Evolutionary conservation across 1,140 invertebrate species (phyloP), one percentile per base, ranked within the genome.

Genomic region (Venustaconcha ellipsiformis): DNA sequence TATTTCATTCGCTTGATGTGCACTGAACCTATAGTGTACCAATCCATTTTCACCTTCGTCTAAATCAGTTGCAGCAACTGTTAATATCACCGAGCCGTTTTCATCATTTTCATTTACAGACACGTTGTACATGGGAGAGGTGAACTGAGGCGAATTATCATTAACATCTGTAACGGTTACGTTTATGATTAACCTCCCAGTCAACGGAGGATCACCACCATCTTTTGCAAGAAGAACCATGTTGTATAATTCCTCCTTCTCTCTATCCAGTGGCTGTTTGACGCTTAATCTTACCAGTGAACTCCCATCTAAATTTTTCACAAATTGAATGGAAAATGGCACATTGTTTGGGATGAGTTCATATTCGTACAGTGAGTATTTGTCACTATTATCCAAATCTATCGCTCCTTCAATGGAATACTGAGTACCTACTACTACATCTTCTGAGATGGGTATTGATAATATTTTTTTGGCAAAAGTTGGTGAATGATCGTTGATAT

Each of bases 401-500:
- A 78, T 84, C 70, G 79, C 87, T 56, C 77, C 83, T 66, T 72
- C 83, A 63, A 87, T 95, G 94, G 37, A 90, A 0, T 95, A 94
- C 89, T 96, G 95, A 23, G 94, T 91, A 0, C 83, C 82, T n/a
- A 86, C 78, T 18, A 81, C 69, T 13, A 84, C 80, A 8, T 83
- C 82, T 93, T 94, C 89, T 1, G 84, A 78, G 23, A 88, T 82
- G 18, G 72, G 66, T 2, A 88, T 63, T 17, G 75, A 78, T 20
- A 83, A 72, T 1, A 55, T 26, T 12, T 72, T 57, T 14, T 75
- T 67, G n/a, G 80, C 76, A 90, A 98, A 98, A 14, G 93, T 90
- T 0, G 97, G 97, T 3, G 95, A 93, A 89, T 98, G 97, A 92
- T 99, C 97, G 88, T 99, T 99, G 12, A 95, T 96, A 87, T 98